Conservation (phyloP, 2,888 invertebrate species). For the Marasmarcha lunaedactyla region DNA sequence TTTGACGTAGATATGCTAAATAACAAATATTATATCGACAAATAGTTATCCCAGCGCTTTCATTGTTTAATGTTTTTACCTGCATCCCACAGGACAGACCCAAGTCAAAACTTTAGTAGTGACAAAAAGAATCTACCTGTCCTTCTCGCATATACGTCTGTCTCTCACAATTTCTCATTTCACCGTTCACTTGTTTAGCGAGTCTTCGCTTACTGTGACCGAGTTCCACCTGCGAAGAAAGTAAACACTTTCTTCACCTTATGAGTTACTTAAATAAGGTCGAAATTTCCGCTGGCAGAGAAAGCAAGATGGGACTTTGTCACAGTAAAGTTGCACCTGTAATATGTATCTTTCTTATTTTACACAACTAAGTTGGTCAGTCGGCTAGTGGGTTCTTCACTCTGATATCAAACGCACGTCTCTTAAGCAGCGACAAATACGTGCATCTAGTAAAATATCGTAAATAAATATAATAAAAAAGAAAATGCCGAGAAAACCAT, state of each 20-base stretch:
- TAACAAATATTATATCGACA: too few relatives aligned
- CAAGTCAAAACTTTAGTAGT: slow-evolving; percentile 24
- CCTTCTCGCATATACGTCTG: slow-evolving; percentile 37
- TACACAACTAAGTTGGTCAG: slow-evolving; percentile 65
- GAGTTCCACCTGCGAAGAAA: slow-evolving; percentile 24
- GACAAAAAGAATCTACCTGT: slow-evolving; percentile 42
- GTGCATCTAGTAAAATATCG: slow-evolving; percentile 3
- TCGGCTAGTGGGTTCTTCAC: slow-evolving; percentile 60
- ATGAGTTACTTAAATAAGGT: slow-evolving; percentile 11
- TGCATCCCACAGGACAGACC: not conserved
- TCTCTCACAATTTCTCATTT: slow-evolving; percentile 67
- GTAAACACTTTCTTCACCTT: slow-evolving; percentile 2
- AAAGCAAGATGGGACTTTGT: slow-evolving; percentile 33
- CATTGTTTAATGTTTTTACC: too few relatives aligned
- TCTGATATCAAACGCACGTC: slow-evolving; percentile 37
- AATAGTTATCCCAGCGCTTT: too few relatives aligned
- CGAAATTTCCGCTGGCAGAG: slow-evolving; percentile 15
- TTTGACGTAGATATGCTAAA: too few relatives aligned
- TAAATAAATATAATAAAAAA: slow-evolving; percentile 18
- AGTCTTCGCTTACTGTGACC: slow-evolving; percentile 35
- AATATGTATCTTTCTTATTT: slow-evolving; percentile 69
- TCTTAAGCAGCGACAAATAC: slow-evolving; percentile 12
- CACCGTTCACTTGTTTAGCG: slow-evolving; percentile 70
- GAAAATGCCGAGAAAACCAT: slow-evolving; percentile 48
- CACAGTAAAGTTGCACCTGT: slow-evolving; percentile 25